Evolutionary conservation across 2,888 invertebrate species (phyloP), one percentile per base, ranked within the genome.

Genomic region (Ellobium chinense): DNA sequence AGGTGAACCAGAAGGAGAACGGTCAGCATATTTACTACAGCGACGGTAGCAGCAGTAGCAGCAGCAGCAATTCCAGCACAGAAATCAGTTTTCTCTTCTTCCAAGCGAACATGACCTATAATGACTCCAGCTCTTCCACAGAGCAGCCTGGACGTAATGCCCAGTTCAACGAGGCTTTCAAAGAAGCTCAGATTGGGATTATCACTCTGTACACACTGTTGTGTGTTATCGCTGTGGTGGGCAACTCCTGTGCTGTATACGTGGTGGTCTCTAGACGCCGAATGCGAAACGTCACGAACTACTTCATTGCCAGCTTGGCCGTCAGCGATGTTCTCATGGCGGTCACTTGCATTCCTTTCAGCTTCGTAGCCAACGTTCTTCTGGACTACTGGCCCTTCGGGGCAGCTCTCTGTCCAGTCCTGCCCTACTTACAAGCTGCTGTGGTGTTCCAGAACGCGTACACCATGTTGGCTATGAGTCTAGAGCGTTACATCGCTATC

Each of bases 231-330:
- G 84, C 84, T n/a, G 60, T 84, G 3, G 60, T 83, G 36, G 84
- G 85, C 27, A 85, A 85, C 65, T 76, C 79, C 24, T 80, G 77
- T 29, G 84, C 81, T n/a, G 75, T 84, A n/a, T 85, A 83, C 69
- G 56, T 85, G 0, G 84, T 85, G 18, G 37, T 83, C 83, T 95
- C 95, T 2, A 96, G 96, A 24, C 96, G 97, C 0, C 95, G 96
- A 60, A 97, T 97, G 97, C 95, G 96, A 88, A 97, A 97, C 36
- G 97, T 97, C 4, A 98, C 98, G 56, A 98, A 98, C 93, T 97
- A 91, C 80, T 90, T 93, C 77, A 92, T 93, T 76, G 89, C 91
- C 31, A 93, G 93, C 82, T 85, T 93, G 81, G 93, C 93, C 24
- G 75, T 88, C 72, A 91, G 92, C 27, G 93, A 93, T 84, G 87